A percentile compares a stretch with the other conserved stretches of the same genome.
Evolutionary conservation across 2,888 invertebrate species (phyloP).

Genomic region (Molorchus minor): DNA sequence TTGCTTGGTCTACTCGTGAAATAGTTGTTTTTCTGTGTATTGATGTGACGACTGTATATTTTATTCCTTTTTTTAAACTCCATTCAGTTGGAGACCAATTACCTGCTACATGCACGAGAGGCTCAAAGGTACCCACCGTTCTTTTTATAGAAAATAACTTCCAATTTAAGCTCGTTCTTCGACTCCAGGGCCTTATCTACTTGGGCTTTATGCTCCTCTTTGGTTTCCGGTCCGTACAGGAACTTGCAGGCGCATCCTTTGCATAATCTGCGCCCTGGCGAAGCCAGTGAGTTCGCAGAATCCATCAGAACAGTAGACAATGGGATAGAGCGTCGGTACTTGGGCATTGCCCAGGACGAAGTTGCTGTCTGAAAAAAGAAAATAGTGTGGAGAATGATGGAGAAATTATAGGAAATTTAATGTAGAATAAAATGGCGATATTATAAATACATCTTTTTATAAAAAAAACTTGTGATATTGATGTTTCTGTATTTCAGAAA

Average conservation of each 20-base stretch:
- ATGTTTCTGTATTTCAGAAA: no score
- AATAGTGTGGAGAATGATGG: no score
- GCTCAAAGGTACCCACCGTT: constrained; percentile 73
- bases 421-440: no score
- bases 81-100: no score
- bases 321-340: constrained; percentile 86
- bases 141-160: constrained; percentile 95
- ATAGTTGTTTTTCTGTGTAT: no score
- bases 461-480: no score
- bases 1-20: no score
- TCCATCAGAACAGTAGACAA: constrained; percentile 96
- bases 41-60: no score
- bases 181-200: constrained; percentile 90
- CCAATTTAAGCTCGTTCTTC: constrained; percentile 91
- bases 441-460: no score
- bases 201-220: constrained; percentile 86
- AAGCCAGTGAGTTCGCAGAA: constrained; percentile 96
- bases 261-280: constrained; percentile 95
- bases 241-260: constrained; percentile 96
- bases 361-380: constrained; percentile 83
- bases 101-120: background rate
- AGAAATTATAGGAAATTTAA: no score
- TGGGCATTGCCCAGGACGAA: constrained; percentile 96
- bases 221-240: constrained; percentile 90
- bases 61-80: no score